Conservation (phyloP, 2,888 invertebrate species). For the Drosophila aldrichi region DNA sequence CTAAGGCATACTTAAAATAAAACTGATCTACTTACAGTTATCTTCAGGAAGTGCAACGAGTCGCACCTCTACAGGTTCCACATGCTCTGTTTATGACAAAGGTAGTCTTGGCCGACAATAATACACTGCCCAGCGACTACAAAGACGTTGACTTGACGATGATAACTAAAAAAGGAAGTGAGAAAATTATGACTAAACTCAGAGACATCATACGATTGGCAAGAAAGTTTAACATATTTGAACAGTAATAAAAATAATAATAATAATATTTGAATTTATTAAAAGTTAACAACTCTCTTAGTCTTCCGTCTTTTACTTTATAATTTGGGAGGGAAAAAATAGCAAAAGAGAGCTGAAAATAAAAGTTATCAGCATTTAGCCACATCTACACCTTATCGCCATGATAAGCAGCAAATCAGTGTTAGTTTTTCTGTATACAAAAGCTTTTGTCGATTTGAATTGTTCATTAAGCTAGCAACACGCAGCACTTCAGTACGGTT, state of each 20-base stretch:
- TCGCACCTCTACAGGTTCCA: constrained; percentile 85
- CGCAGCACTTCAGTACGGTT: not conserved
- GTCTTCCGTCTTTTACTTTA: not conserved
- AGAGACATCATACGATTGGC: constrained; percentile 70
- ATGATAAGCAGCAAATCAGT: constrained; percentile 13
- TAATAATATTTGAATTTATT: constrained; percentile 63
- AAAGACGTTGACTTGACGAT: constrained; percentile 85
- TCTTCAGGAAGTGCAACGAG: constrained; percentile 84
- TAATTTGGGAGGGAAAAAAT: not conserved
- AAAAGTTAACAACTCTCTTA: not conserved
- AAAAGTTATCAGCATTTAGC: constrained; percentile 8
- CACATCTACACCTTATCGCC: constrained; percentile 23
- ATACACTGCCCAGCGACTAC: constrained; percentile 85
- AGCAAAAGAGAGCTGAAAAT: not conserved
- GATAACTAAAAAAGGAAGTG: constrained; percentile 68
- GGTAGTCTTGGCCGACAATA: constrained; percentile 86
- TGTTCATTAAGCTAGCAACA: not conserved
- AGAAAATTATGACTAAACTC: constrained; percentile 59
- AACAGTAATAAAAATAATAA: too few species aligned
- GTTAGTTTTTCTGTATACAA: not conserved
- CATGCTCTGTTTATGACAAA: constrained; percentile 86
- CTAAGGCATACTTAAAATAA: not conserved
- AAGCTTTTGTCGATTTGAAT: not conserved
- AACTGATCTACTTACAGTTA: constrained; percentile 67
- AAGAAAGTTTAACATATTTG: constrained; percentile 76